Conservation (phyloP, 1,140 invertebrate species). For the Apocrypta bakeri region DNA sequence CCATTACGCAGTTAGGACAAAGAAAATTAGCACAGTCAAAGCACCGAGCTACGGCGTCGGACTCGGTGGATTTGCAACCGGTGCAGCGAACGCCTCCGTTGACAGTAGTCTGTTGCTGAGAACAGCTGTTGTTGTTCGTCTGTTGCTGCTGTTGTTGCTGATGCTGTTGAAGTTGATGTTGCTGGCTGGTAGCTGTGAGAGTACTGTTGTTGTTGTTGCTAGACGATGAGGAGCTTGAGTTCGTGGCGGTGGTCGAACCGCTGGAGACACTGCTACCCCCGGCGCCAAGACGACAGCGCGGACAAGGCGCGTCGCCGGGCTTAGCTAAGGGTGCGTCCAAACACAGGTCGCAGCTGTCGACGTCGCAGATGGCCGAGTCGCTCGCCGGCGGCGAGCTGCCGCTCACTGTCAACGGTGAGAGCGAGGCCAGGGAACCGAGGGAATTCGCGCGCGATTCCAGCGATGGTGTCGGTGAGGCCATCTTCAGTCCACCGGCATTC, state of each 20-base stretch:
- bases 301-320: constrained; percentile 87
- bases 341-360: constrained; percentile 86
- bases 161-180: constrained; percentile 66
- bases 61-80: constrained; percentile 90
- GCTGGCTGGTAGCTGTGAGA: neutral
- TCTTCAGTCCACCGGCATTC: constrained; percentile 83
- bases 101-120: constrained; percentile 78
- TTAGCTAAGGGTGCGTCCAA: constrained; percentile 80
- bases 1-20: constrained; percentile 97
- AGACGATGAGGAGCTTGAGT: neutral
- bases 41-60: constrained; percentile 91
- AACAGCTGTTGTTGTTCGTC: constrained; percentile 77
- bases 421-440: constrained; percentile 84
- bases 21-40: constrained; percentile 96
- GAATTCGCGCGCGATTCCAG: constrained; percentile 93
- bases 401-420: constrained; percentile 86
- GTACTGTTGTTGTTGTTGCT: constrained; percentile 2
- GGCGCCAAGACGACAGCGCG: constrained; percentile 82
- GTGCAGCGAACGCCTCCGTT: constrained; percentile 82
- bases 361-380: constrained; percentile 86
- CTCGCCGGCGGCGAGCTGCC: constrained; percentile 87
- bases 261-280: constrained; percentile 70
- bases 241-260: constrained; percentile 76
- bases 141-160: constrained; percentile 87
- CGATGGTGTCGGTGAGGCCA: constrained; percentile 90